Evolutionary conservation across 2,797 vertebrate species (phyloP).

Genomic region (Gorsachius magnificus): DNA sequence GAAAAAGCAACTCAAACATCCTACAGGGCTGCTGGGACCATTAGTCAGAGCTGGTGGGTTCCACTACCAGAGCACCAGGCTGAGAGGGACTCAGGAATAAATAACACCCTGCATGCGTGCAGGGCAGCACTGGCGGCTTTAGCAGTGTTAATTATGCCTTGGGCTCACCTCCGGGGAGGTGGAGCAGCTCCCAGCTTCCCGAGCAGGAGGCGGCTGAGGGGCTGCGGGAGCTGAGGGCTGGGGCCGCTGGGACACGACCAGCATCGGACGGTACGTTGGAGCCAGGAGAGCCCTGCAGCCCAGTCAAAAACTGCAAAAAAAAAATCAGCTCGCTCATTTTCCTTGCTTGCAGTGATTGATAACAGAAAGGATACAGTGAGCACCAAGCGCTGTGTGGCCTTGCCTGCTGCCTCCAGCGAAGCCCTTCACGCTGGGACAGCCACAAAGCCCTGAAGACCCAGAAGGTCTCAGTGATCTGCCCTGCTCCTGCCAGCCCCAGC

Average conservation of each 20-base stretch:
- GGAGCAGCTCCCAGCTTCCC: neutral
- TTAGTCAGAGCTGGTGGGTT: constrained; percentile 50
- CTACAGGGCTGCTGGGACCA: constrained; percentile 21
- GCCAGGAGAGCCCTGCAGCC: neutral
- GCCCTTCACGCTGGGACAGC: neutral
- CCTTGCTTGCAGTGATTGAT: neutral
- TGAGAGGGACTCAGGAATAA: neutral
- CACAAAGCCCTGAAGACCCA: neutral
- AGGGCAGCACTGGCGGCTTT: neutral
- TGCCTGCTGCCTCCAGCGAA: neutral
- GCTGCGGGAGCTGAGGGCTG: neutral
- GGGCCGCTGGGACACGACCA: neutral
- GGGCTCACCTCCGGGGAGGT: neutral
- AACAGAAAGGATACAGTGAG: neutral
- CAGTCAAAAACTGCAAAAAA: neutral
- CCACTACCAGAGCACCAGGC: neutral
- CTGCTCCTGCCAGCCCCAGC: neutral
- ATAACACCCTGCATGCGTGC: neutral
- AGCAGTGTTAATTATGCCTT: rapidly evolving
- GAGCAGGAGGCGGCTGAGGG: neutral
- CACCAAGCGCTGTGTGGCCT: neutral
- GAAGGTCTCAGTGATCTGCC: neutral
- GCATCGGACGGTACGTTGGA: neutral
- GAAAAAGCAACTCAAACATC: constrained; percentile 17
- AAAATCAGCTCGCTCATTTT: neutral